Evolutionary conservation across 2,888 invertebrate genomes (phyloP), one percentile per base, ranked within the genome.

Genomic region (Gymnoscelis rufifasciata): DNA sequence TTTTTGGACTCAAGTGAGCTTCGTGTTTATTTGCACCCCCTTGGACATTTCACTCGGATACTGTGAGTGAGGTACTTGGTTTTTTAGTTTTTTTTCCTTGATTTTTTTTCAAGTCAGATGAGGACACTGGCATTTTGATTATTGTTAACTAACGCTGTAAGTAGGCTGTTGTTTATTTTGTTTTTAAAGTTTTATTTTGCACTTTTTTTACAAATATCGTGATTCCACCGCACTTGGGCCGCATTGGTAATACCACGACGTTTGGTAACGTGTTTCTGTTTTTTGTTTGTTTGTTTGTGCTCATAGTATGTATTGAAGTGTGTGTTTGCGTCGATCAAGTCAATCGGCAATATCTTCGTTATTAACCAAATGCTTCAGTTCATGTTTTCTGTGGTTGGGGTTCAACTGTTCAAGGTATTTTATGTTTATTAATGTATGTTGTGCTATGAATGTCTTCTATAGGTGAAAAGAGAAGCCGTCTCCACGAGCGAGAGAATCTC

Each of bases 301-400:
- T 64, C 59, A 68, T 72, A 99, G 97, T 98, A 99, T 92, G 99
- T 99, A 84, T 98, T 99, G 69, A 98, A 99, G 91, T 99, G 99
- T 92, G 98, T 98, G 84, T 95, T 97, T 87, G 97, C 97, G 88
- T 97, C 97, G 70, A 94, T 98, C 75, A 97, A 96, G 91, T 97
- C 97, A 68, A 98, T 98, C 89, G 98, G 98, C 82, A 99, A 99
- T 91, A 99, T 99, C 87, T 97, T 99, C 93, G 91, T 99, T 90
- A 98, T 99, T 89, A 99, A 98, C 86, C 97, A 97, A 90, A 95
- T 99, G 87, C 95, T 99, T 82, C 96, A 98, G 92, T 99, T 99
- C 91, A 99, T 99, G 98, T 99, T 99, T 89, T 97, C 99, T 90
- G 98, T 98, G 81, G 97, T 99, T 87, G 99, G 99, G 88, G 97